Conservation (phyloP, 2,888 invertebrate species). For the Chironomus tentans region DNA sequence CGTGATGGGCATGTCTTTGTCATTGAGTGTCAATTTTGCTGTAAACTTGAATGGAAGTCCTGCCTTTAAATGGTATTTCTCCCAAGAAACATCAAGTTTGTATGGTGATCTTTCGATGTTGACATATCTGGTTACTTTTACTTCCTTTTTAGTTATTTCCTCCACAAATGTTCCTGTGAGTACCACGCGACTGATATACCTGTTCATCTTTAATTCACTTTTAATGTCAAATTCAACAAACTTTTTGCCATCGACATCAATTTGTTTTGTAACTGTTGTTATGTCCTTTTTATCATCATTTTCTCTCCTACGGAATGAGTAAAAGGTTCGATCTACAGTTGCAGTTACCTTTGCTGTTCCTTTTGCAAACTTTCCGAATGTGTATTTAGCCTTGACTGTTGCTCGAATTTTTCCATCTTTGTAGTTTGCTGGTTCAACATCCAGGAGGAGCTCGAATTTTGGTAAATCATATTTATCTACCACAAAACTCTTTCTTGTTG, state of each 20-base stretch:
- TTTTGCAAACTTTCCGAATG: constrained; percentile 75
- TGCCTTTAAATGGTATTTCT: constrained; percentile 83
- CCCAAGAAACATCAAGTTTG: constrained; percentile 62
- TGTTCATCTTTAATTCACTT: constrained; percentile 48
- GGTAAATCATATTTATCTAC: constrained; percentile 89
- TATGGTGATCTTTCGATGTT: constrained; percentile 63
- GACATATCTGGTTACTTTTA: constrained; percentile 63
- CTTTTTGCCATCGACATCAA: constrained; percentile 47
- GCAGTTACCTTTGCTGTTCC: constrained; percentile 79
- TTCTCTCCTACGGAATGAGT: constrained; percentile 33
- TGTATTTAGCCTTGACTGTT: constrained; percentile 76
- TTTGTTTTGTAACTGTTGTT: constrained; percentile 54
- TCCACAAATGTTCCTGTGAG: constrained; percentile 81
- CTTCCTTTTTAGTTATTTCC: constrained; percentile 65
- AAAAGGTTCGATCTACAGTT: constrained; percentile 49
- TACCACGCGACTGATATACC: constrained; percentile 44
- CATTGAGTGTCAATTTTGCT: constrained; percentile 45
- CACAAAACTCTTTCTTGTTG: constrained; percentile 45
- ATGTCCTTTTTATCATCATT: constrained; percentile 58
- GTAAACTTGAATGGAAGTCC: constrained; percentile 73
- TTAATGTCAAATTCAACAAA: constrained; percentile 58
- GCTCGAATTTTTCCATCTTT: constrained; percentile 68
- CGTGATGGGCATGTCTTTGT: constrained; percentile 49
- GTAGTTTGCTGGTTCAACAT: constrained; percentile 69
- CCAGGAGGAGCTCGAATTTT: constrained; percentile 81